Evolutionary conservation across 2,113 vertebrate species (phyloP), one percentile per base, ranked within the genome.

Genomic region (Phyllostomus discolor): DNA sequence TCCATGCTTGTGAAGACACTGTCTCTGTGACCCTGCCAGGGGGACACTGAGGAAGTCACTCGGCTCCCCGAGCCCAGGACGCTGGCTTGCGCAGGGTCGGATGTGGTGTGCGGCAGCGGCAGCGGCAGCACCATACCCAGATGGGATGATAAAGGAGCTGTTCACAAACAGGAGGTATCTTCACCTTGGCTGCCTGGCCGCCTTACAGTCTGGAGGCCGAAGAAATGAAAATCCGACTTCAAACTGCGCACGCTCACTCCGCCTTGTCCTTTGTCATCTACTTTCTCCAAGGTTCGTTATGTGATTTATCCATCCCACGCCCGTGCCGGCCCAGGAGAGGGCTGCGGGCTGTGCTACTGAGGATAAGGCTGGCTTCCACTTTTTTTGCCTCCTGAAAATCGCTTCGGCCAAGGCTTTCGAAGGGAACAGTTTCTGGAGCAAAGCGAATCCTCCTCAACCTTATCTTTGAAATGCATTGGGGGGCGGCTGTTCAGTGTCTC

Each of bases 111-210:
- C 46, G 50, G 8, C 11, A 0, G 26, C 4, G 41, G n/a, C 2
- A 24, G 35, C 31, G 35, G n/a, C 2, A 28, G 35, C 31, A 4
- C 6, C 4, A 10, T 1, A 24, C 20, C 35, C 0, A 0, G 12
- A 5, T 1, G 20, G 4, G 72, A 15, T 19, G 38, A 15, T 4
- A 41, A 38, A 80, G 17, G 17, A 11, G 1, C 22, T 50, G 26
- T 50, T 31, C 10, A 14, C 1, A n/a, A 10, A n/a, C 1, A 9
- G 24, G n/a, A 67, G 50, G 19, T 43, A 20, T 4, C 10, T 7
- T 43, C 50, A 20, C n/a, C 46, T 41, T 33, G 2, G 24, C 20
- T 48, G 10, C 50, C 24, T 38, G 38, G 50, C 50, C 22, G n/a
- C 41, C 87, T 94, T 17, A 43, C 48, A 22, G 43, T 2, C 59